Base-by-base conservation (phyloP, 2,113 vertebrate species). In the Fregata magnificens region DNA sequence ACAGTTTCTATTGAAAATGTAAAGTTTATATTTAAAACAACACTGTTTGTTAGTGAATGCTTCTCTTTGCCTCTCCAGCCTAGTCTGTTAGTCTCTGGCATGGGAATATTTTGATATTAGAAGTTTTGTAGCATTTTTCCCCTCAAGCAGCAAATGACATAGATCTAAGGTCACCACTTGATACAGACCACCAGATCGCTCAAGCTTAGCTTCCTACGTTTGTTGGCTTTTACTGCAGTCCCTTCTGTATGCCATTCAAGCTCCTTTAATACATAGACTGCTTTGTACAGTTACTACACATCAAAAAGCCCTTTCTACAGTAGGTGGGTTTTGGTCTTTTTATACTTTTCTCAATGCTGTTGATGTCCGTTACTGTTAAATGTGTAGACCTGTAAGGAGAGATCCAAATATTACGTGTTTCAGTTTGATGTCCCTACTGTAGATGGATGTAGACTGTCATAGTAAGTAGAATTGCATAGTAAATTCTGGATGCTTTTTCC, bases 241-340 rank as follows among this genome's bases (percentile, higher is more conserved):
- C 95, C 84, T 82, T 92, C 95, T 93, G 90, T 96, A 88, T 28
- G 69, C 90, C 95, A 76, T 85, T 67, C 80, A 15, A 3, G 38
- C 84, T 93, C 91, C 94, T 76, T 78, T 61, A 82, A 86, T 24
- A 72, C 95, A 97, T 94, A 97, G 95, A 94, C 97, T 90, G 95
- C 98, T 96, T 92, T 98, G 96, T 97, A 98, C 95, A 98, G 91
- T 97, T 95, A 76, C 86, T 95, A 96, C n/a, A 95, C 97, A 98
- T 97, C 96, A 76, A 96, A 98, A 93, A 97, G 81, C 95, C 97
- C 98, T 98, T 98, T 98, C 98, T 98, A 97, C 97, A 98, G 97
- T 97, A 98, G 97, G 97, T 98, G 97, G 97, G 96, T 97, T 97
- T 98, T 97, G 97, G 97, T 98, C 98, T 98, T 98, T 98, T 98